Base-by-base conservation (phyloP, 2,797 vertebrate species). In the Thalassophryne amazonica region DNA sequence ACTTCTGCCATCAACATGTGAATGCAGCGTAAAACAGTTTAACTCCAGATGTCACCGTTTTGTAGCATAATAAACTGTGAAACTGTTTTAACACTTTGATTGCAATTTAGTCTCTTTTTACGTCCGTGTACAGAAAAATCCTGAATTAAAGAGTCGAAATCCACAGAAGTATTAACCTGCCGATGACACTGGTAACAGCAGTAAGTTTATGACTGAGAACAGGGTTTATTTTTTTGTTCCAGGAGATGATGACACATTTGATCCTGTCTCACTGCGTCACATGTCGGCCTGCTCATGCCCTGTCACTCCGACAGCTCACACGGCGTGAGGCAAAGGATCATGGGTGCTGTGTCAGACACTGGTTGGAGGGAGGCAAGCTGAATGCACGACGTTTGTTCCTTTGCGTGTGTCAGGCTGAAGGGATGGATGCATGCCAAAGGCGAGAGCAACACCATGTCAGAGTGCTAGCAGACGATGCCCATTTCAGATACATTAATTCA, bases 381-480 rank as follows among this genome's bases (percentile, higher is more conserved):
- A 78, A 78, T 63, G 72, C 56, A 70, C 24, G 32, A 46, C 34
- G 78, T 74, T 81, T 55, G 53, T 78, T 52, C 62, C 25, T 16
- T 16, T 41, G 65, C 39, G 48, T 50, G 63, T 69, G 74, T 78
- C 74, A 65, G 45, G 69, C 61, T 81, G 65, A 80, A 84, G 73
- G 73, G 78, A 82, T 78, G 76, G 78, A 83, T 74, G 59, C 56
- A 54, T 68, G 84, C 90, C 86, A 84, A 71, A 73, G 88, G 86
- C 84, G 54, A 86, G 83, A 88, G 81, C 86, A 88, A 89, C 90
- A 92, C 88, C 88, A 87, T 90, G 86, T 90, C 88, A 88, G 84
- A 88, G 81, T 77, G 87, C 72, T 84, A 88, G 87, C 88, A 90
- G 89, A 91, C 80, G 83, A 90, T 88, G 86, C 84, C 85, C 81